Evolutionary conservation across 2,888 invertebrate genomes (phyloP).

Genomic region (Eristalis intricaria): DNA sequence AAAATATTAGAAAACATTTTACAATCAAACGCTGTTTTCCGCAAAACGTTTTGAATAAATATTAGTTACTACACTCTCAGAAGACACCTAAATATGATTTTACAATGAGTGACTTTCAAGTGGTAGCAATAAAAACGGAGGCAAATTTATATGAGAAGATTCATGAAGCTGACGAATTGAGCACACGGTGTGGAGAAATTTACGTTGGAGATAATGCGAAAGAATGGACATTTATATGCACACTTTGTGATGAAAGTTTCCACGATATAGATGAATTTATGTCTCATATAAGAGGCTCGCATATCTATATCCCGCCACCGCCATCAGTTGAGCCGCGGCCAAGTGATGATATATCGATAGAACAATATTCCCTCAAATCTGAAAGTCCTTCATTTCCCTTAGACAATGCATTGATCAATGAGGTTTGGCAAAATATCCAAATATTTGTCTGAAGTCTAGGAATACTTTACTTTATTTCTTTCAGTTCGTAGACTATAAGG

Average conservation of each 20-base stretch:
- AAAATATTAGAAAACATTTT: too few relatives aligned
- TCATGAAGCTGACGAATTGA: conserved; percentile 49
- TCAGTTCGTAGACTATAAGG: conserved; percentile 75
- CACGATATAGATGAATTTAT: conserved; percentile 75
- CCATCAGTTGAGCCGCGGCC: conserved; percentile 29
- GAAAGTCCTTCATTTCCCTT: conserved; percentile 44
- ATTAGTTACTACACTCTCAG: conserved; percentile 5
- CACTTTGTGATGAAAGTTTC: conserved; percentile 75
- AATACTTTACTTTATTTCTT: not conserved
- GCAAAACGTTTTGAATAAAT: conserved; percentile 22
- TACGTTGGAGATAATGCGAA: conserved; percentile 75
- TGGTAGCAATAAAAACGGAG: conserved; percentile 53
- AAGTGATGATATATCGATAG: not conserved
- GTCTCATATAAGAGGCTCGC: conserved; percentile 74
- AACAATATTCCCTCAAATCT: not conserved
- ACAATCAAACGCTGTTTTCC: not conserved
- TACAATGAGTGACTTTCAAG: conserved; percentile 46
- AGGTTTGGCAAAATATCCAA: conserved; percentile 26
- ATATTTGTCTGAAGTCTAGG: not conserved
- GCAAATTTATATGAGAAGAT: conserved; percentile 18
- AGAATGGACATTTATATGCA: conserved; percentile 76
- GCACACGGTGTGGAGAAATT: conserved; percentile 74
- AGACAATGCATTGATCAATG: conserved; percentile 38
- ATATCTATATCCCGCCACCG: conserved; percentile 69
- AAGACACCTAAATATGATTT: conserved; percentile 8